Base-by-base conservation (phyloP, 2,113 vertebrate species). In the Orycteropus afer region DNA sequence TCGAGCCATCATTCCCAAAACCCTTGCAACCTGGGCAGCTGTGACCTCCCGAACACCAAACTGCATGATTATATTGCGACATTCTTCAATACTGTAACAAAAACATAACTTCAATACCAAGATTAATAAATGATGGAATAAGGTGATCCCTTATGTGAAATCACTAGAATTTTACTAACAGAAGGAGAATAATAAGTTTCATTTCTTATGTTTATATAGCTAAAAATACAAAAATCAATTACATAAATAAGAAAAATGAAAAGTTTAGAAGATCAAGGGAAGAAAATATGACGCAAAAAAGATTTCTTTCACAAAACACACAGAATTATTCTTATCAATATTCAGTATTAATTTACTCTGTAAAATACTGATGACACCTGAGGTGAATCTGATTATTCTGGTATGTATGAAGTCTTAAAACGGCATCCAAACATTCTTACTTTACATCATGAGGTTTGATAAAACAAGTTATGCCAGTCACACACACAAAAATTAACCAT, bases 1-100 rank as follows among this genome's bases (percentile, higher is more conserved):
- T 37, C 99, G 99, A 87, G 99, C 99, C 99, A 99, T 99, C 99
- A 99, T 99, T 93, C 99, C 99, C 96, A 99, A 98, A 95, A 99
- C 99, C 96, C 99, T 99, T 97, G 99, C 99, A 87, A 99, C 99
- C 98, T 99, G 99, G 97, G 99, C 99, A 97, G 99, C 99, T 0
- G 99, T 99, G 80, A 99, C 99, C 94, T 99, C 99, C 94, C 99
- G 99, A 92, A 99, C 99, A 57, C 99, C 99, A 98, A 99, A 99
- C 97, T 99, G 99, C 97, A 99, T 97, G 97, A 99, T 99, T 97
- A 99, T 99, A 98, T 99, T 99, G 98, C 99, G 99, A 98, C 99
- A 99, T 98, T 99, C 99, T 95, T 99, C 99, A 10, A 99, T 97
- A 95, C 99, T 99, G 95, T 55, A 97, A 97, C 3, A 95, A 65